Conservation (phyloP, 2,888 invertebrate species). For the Tigriopus californicus region DNA sequence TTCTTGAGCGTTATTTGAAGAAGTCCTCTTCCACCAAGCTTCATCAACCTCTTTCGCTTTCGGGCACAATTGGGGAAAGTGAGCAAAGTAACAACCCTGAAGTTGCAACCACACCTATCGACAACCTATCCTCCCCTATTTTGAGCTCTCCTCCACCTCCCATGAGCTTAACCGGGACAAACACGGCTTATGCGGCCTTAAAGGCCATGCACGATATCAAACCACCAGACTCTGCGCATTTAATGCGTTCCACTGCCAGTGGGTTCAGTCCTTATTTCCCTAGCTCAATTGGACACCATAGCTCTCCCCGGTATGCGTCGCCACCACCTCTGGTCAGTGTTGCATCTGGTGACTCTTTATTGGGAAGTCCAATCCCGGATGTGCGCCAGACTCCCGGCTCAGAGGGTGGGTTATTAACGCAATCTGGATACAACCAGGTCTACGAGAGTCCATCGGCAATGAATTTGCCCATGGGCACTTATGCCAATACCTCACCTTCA, state of each 20-base stretch:
- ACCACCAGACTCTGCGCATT: background rate
- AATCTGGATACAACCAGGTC: no score
- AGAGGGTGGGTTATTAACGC: no score
- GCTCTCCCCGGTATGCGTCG: conserved; percentile 22
- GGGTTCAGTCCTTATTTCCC: background rate
- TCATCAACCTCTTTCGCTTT: no score
- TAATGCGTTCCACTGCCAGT: conserved; percentile 11
- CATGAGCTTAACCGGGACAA: conserved; percentile 16
- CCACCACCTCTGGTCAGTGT: conserved; percentile 21
- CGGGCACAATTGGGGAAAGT: no score
- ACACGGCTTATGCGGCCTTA: background rate
- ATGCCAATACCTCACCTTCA: no score
- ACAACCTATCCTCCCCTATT: conserved; percentile 18
- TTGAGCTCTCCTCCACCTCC: conserved; percentile 23
- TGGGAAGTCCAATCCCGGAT: conserved; percentile 28
- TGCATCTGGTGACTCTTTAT: conserved; percentile 27
- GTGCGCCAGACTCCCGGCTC: no score
- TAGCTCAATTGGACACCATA: background rate
- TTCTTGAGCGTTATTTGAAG: conserved; percentile 37
- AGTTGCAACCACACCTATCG: conserved; percentile 8
- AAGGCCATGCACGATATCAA: background rate
- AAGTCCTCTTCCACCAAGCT: conserved; percentile 21
- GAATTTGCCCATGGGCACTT: no score
- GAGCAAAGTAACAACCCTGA: no score
- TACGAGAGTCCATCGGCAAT: no score